A percentile compares a stretch with the other conserved stretches of the same genome.
These are phyloP conservation scores for Drosophila rufa DNA, from an alignment of 1,140 invertebrate genomes.

Conservation along the genomic window DNA sequence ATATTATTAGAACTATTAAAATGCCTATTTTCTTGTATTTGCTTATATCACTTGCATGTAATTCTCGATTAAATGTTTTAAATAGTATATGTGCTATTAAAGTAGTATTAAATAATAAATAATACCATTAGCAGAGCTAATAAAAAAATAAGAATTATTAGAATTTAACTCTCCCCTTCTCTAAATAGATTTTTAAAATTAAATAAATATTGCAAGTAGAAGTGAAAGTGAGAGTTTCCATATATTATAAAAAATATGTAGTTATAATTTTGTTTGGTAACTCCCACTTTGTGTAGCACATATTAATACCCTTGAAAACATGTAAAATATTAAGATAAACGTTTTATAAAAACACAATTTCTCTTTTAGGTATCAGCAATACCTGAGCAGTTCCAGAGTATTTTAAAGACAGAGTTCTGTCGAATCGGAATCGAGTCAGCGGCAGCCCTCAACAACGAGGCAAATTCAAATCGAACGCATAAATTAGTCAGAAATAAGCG, in stretches of 20 bases:
- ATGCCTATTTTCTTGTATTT: too few species aligned
- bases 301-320: not conserved
- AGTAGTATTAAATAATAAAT: too few species aligned
- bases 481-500: constrained; percentile 81
- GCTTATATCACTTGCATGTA: too few species aligned
- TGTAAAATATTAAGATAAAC: not conserved
- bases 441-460: constrained; percentile 50
- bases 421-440: constrained; percentile 53
- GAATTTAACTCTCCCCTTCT: too few species aligned
- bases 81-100: too few species aligned
- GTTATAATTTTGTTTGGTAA: not conserved
- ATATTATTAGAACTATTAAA: not conserved
- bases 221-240: not conserved
- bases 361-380: not conserved
- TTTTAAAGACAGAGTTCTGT: constrained; percentile 57
- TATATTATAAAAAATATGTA: not conserved
- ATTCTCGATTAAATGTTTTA: too few species aligned
- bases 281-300: too few species aligned
- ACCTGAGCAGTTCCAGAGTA: constrained; percentile 11
- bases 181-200: not conserved
- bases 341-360: too few species aligned
- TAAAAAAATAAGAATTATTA: too few species aligned
- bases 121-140: too few species aligned
- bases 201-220: not conserved
- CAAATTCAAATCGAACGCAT: constrained; percentile 77